Percentiles rank a stretch among this genome's conserved stretches.
Conservation (phyloP, 2,113 vertebrate genomes). For the Neogale vison region DNA sequence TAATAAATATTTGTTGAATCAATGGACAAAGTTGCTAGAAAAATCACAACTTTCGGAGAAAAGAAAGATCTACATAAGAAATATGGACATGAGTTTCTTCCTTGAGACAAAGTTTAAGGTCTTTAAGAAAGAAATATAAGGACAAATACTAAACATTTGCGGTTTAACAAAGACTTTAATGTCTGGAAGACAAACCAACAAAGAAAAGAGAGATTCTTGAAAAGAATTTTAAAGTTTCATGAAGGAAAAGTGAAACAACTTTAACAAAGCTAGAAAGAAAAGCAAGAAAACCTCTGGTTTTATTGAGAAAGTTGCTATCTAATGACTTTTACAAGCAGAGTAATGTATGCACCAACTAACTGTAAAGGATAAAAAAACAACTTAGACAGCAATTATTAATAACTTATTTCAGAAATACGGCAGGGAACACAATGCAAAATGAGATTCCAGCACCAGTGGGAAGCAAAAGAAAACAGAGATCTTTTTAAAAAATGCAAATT, state of each 20-base stretch:
- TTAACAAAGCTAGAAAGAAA: conserved; percentile 28
- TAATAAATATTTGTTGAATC: conserved; percentile 28
- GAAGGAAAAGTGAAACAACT: not conserved
- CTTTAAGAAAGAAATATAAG: not conserved
- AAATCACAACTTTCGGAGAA: not conserved
- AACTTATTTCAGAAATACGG: not conserved
- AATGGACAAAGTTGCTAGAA: not conserved
- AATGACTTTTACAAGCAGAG: not conserved
- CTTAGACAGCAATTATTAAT: not conserved
- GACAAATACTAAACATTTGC: not conserved
- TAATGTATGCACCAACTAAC: not conserved
- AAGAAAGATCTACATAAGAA: not conserved
- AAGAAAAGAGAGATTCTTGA: not conserved
- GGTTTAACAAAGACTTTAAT: not conserved
- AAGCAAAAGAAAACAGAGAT: conserved; percentile 28
- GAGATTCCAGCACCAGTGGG: not conserved
- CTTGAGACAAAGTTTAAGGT: not conserved
- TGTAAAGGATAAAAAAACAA: conserved; percentile 18
- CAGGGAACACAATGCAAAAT: not conserved
- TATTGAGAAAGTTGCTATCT: not conserved
- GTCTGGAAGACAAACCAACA: not conserved
- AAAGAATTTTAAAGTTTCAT: not conserved
- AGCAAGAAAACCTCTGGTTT: not conserved
- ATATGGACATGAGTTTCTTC: not conserved
- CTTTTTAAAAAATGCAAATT: not conserved